Evolutionary conservation across 2,113 vertebrate genomes (phyloP), one percentile per base, ranked within the genome.

Genomic region (Trematomus loennbergii): DNA sequence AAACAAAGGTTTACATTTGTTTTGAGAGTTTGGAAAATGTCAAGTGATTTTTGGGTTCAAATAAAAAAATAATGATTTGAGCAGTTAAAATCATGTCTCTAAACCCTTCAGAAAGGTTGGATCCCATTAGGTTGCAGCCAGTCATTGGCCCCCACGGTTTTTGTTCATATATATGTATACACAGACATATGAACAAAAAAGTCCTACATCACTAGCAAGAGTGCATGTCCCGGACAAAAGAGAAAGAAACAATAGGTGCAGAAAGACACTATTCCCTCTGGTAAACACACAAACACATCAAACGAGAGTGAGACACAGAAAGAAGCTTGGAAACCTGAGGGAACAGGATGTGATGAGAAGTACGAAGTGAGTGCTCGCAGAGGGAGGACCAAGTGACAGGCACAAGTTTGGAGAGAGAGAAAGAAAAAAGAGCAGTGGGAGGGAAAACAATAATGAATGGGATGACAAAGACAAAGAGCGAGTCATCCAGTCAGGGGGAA

Each of bases 391-490:
- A 83, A 50, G 73, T 74, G 79, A 71, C 79, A 79, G 55, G 62
- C 46, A 74, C 73, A 66, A 67, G 63, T 69, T 68, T 11, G 63
- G 52, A 12, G 49, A 58, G 48, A 5, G 36, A 68, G 20, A 73
- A 36, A 77, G 36, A 36, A 18, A 66, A 67, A 77, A 78, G 72
- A 76, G 57, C 62, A 33, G 18, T 9, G 20, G 48, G 25, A 78
- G 79, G 57, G 68, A 75, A 85, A 75, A 85, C 33, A 57, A 67
- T 84, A 81, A 84, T 54, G 4, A 70, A 77, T 72, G 72, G 69
- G 74, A 69, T 45, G 61, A 63, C 52, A 13, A 60, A 82, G 66
- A 90, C 52, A 66, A 87, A 82, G 76, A 65, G 52, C 67, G 49
- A 71, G 71, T 78, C 73, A 50, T 57, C 58, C 48, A 68, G 73